Evolutionary conservation across 2,888 invertebrate genomes (phyloP).

Genomic region (Beris chalybata): DNA sequence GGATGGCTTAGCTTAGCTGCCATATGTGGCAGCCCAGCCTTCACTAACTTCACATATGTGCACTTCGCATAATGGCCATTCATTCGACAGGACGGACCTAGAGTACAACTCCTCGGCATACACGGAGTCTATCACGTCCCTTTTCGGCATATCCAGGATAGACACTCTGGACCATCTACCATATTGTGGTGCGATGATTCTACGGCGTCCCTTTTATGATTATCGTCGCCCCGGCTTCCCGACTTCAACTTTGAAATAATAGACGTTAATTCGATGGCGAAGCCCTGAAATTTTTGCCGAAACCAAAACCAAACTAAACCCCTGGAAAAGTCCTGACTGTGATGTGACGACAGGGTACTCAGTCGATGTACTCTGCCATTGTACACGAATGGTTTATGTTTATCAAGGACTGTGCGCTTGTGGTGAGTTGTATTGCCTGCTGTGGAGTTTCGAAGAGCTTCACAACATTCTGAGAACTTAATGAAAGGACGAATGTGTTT

Average conservation of each 20-base stretch:
- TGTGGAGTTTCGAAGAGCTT: constrained; percentile 8
- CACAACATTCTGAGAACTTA: constrained; percentile 13
- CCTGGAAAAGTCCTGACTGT: not conserved
- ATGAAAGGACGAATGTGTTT: constrained; percentile 27
- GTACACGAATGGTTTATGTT: constrained; percentile 21
- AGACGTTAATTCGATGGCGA: constrained; percentile 34
- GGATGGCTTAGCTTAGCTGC: not conserved
- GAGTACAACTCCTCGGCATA: no score
- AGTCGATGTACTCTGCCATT: constrained; percentile 7
- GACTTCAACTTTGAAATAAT: constrained; percentile 35
- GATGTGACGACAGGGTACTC: constrained; percentile 5
- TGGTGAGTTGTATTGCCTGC: constrained; percentile 19
- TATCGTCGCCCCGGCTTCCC: not conserved
- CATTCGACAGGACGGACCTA: no score
- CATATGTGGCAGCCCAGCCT: no score
- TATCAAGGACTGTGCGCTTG: constrained; percentile 16
- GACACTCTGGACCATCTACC: not conserved
- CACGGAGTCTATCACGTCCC: no score
- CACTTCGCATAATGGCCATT: no score
- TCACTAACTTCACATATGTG: no score
- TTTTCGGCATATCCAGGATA: no score
- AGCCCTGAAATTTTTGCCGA: constrained; percentile 15
- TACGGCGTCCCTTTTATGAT: not conserved
- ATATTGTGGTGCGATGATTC: not conserved
- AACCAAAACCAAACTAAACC: not conserved